These are phyloP conservation scores for Meliscaeva auricollis DNA, from an alignment of 2,888 invertebrate genomes.

Conservation along the genomic window DNA sequence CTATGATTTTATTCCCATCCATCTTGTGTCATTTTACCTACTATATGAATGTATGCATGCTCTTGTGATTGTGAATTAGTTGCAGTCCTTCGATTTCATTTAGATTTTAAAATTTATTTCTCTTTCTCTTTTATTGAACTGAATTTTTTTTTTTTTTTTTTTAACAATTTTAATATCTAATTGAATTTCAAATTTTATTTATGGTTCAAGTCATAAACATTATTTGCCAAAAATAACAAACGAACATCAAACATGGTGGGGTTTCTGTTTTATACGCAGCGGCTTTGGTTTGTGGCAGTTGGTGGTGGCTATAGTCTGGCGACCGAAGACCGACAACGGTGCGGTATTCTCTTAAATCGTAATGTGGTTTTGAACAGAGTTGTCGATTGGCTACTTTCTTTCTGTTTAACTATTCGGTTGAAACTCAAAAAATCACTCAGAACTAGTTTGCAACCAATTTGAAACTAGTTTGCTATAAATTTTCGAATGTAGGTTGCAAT, in stretches of 20 bases:
- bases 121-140: slow-evolving; percentile 37
- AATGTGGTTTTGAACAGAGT: slow-evolving; percentile 43
- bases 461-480: too few relatives aligned
- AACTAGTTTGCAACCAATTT: too few relatives aligned
- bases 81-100: slow-evolving; percentile 63
- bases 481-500: too few relatives aligned
- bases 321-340: not conserved
- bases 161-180: slow-evolving; percentile 40
- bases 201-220: slow-evolving; percentile 74
- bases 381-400: not conserved
- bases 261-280: slow-evolving; percentile 25
- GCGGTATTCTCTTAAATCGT: slow-evolving; percentile 14
- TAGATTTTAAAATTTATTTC: slow-evolving; percentile 52
- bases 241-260: slow-evolving; percentile 56
- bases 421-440: too few relatives aligned
- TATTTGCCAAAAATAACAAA: slow-evolving; percentile 74
- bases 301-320: not conserved
- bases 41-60: not conserved
- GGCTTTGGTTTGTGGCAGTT: not conserved
- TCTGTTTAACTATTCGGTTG: too few relatives aligned
- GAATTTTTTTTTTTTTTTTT: slow-evolving; percentile 6
- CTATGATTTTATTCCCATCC: slow-evolving; percentile 33
- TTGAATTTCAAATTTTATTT: slow-evolving; percentile 76
- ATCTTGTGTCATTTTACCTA: slow-evolving; percentile 55
- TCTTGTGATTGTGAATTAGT: slow-evolving; percentile 41